phyloP scores from a whole-genome alignment of 2,113 vertebrate genomes.

The Suncus etruscus region DNA sequence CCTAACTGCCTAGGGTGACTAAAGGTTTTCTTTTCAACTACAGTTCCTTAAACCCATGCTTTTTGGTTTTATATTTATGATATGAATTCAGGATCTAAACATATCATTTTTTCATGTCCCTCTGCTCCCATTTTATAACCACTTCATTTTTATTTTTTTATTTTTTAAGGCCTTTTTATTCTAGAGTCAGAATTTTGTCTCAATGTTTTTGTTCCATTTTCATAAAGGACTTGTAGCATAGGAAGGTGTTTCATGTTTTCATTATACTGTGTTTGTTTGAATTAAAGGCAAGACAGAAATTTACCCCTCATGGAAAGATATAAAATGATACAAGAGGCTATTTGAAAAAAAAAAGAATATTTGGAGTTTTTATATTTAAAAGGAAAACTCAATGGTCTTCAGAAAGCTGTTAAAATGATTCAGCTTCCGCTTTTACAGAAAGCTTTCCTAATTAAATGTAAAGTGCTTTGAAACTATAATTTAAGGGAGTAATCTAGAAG shows the following conservation, averaged over 20 bases:
- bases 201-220: not conserved
- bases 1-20: too few relatives aligned
- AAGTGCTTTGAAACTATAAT: conserved; percentile 57
- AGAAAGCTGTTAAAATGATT: conserved; percentile 47
- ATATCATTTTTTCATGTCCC: not conserved
- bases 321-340: not conserved
- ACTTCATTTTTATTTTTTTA: not conserved
- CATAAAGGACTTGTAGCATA: not conserved
- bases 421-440: not conserved
- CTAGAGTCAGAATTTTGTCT: not conserved
- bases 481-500: conserved; percentile 53
- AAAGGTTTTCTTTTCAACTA: not conserved
- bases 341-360: conserved; percentile 27
- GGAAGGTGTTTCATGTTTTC: not conserved
- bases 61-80: not conserved
- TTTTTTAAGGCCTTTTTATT: not conserved
- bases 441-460: conserved; percentile 59
- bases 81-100: not conserved
- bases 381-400: conserved; percentile 20
- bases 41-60: too few relatives aligned
- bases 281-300: not conserved
- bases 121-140: too few relatives aligned
- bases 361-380: conserved; percentile 26
- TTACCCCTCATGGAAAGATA: not conserved
- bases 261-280: not conserved